Conservation (phyloP, 2,797 vertebrate genomes). For the Carduelis carduelis region DNA sequence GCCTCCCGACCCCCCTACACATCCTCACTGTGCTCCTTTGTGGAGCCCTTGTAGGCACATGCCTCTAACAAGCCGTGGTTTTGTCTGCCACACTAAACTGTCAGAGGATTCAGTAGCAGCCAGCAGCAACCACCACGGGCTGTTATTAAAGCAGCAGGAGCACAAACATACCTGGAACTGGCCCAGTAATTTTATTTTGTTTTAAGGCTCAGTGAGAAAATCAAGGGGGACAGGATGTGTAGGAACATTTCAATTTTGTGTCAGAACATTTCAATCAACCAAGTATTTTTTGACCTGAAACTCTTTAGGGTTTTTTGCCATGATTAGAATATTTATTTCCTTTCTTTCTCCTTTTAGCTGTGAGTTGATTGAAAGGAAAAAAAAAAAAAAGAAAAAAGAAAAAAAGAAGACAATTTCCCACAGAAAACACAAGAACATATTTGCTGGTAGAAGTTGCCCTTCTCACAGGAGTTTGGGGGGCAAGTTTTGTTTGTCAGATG, state of each 20-base stretch:
- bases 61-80: background rate
- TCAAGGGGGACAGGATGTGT: background rate
- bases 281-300: background rate
- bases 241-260: background rate
- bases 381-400: accelerated
- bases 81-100: background rate
- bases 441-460: background rate
- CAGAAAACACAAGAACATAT: background rate
- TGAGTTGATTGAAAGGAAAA: background rate
- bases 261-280: background rate
- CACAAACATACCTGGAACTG: background rate
- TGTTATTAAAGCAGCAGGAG: background rate
- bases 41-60: background rate
- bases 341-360: background rate
- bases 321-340: background rate
- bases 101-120: background rate
- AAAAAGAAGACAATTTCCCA: accelerated
- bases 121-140: background rate
- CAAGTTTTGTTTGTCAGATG: background rate
- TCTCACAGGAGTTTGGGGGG: background rate
- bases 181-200: background rate
- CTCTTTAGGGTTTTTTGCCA: accelerated
- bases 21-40: background rate
- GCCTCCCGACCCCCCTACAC: accelerated
- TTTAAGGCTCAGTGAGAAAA: background rate